These are phyloP conservation scores for Metopia argyrocephala DNA, from an alignment of 2,888 invertebrate species.

Conservation along the genomic window DNA sequence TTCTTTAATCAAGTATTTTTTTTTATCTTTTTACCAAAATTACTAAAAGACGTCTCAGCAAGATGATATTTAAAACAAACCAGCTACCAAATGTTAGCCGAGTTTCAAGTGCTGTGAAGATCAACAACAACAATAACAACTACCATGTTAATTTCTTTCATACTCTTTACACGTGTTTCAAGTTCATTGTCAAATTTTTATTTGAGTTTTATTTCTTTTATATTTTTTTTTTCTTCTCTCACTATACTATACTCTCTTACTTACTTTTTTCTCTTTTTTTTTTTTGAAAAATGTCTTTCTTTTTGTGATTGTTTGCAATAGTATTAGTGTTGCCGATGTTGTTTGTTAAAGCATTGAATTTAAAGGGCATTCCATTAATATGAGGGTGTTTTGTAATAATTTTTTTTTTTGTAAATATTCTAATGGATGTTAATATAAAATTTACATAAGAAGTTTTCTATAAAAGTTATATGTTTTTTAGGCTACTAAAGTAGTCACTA, in stretches of 20 bases:
- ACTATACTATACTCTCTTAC: constrained; percentile 8
- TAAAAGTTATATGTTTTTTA: too few species aligned
- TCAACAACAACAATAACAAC: not conserved
- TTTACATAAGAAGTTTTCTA: too few species aligned
- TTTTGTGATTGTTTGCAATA: constrained; percentile 3
- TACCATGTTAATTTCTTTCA: constrained; percentile 19
- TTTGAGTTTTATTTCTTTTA: constrained; percentile 31
- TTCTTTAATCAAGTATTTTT: too few species aligned
- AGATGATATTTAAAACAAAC: too few species aligned
- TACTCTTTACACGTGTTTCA: constrained; percentile 69
- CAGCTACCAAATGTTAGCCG: too few species aligned
- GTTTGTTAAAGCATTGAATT: not conserved
- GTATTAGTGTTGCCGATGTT: not conserved
- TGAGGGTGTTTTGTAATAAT: not conserved
- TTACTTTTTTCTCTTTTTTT: constrained; percentile 35
- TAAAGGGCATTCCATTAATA: not conserved
- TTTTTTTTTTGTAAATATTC: not conserved
- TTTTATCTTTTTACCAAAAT: too few species aligned
- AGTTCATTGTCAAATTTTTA: constrained; percentile 75
- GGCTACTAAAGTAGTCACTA: too few species aligned
- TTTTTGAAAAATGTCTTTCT: constrained; percentile 11
- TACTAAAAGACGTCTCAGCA: too few species aligned
- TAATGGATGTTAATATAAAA: too few species aligned
- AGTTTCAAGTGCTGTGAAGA: constrained; percentile 1
- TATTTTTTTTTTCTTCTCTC: constrained; percentile 6